phyloP scores from a whole-genome alignment of 2,113 vertebrate species.

The Fregetta grallaria region DNA sequence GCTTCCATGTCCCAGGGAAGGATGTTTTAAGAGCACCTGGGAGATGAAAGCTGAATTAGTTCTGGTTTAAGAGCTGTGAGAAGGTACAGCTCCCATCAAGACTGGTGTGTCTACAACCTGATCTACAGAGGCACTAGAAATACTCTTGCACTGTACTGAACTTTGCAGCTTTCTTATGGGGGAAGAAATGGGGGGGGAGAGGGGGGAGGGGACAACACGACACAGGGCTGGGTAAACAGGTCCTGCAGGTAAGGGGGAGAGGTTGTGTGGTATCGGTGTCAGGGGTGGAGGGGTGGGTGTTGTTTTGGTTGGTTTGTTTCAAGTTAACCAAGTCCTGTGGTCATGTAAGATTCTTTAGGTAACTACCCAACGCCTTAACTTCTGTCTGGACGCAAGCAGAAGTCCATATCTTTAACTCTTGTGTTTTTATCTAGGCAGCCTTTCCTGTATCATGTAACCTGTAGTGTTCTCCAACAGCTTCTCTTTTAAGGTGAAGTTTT shows the following conservation, averaged over 20 bases:
- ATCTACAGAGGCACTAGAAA: not conserved
- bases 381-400: not conserved
- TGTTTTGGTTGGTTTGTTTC: not conserved
- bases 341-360: not conserved
- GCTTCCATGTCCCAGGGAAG: not conserved
- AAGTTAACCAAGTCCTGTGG: not conserved
- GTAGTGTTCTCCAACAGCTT: not conserved
- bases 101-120: not conserved
- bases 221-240: not conserved
- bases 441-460: not conserved
- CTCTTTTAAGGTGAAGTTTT: slow-evolving; percentile 15
- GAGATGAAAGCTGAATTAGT: not conserved
- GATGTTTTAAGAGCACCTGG: not conserved
- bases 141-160: not conserved
- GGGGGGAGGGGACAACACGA: no score
- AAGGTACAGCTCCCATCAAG: not conserved
- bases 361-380: not conserved
- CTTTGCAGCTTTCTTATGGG: not conserved
- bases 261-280: not conserved
- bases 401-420: not conserved
- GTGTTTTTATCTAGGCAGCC: not conserved
- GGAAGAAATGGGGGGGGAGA: not conserved
- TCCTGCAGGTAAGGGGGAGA: not conserved
- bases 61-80: not conserved
- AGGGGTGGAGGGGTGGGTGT: not conserved